phyloP scores from a whole-genome alignment of 2,797 vertebrate species.

The Brachymystax lenok region DNA sequence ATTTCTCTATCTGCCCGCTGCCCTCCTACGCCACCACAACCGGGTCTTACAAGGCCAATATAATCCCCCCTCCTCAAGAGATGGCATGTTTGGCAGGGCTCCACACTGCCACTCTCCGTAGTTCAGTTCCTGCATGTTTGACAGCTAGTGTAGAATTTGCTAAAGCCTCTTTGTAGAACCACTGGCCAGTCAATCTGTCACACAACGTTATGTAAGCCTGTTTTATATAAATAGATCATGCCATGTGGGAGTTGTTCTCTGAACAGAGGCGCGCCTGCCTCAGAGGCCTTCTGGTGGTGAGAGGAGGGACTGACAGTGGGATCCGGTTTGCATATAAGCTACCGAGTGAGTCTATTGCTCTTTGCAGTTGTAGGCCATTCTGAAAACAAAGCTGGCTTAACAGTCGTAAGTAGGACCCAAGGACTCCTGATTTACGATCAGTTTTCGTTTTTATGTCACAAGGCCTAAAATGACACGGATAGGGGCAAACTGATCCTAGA shows the following conservation, averaged over 20 bases:
- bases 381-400: not conserved
- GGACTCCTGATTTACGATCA: not conserved
- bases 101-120: not conserved
- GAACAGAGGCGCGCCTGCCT: not conserved
- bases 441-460: not conserved
- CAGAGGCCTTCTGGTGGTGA: slow-evolving; percentile 10
- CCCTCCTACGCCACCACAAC: not conserved
- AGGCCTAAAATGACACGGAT: not conserved
- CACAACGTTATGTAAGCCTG: slow-evolving; percentile 4
- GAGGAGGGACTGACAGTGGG: not conserved
- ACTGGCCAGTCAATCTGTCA: not conserved
- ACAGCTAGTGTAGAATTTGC: not conserved
- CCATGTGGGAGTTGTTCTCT: not conserved
- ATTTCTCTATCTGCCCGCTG: not conserved
- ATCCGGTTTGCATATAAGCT: not conserved
- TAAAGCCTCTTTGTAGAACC: not conserved
- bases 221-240: not conserved
- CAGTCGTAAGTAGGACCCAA: not conserved
- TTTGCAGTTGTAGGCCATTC: not conserved
- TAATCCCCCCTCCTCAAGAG: not conserved
- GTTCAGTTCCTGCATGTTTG: not conserved
- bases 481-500: not conserved
- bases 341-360: not conserved
- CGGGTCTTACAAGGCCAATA: not conserved
- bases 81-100: not conserved